Base-by-base conservation (phyloP, 2,113 vertebrate genomes). In the Centropus unirufus region DNA sequence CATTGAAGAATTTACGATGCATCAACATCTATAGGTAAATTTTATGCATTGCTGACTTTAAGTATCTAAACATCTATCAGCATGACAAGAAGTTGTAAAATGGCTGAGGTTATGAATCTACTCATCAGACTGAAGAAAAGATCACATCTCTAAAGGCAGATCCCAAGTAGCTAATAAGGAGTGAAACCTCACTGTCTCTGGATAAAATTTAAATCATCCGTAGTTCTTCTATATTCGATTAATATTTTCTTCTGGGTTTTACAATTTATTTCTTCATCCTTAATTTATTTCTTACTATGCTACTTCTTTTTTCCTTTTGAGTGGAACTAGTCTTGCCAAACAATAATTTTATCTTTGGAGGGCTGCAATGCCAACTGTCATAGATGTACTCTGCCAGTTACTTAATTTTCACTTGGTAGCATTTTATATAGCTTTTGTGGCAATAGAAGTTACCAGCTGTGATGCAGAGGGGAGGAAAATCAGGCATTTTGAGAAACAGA, bases 1-100 rank as follows among this genome's bases (percentile, higher is more conserved):
- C 18, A 68, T 95, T 91, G 94, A 88, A 83, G 49, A 69, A 70
- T 95, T 95, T 96, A 91, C 67, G 84, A 81, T 59, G 29, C 42
- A 89, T 94, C 1, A 59, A 66, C 15, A 44, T 85, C 66, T 87
- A 87, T 74, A 91, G 67, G 58, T 58, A 96, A 54, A 76, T 83
- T 69, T 86, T 93, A 85, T 64, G 81, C 40, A n/a, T 77, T 91
- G 11, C 23, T 69, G 74, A 44, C 16, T 90, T 97, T 91, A 92
- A 91, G 52, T 46, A 39, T 88, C 61, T 78, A 57, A 55, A 87
- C 36, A 63, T 91, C 42, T 94, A 44, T 88, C 80, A 61, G 40
- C 32, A 24, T 23, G 34, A 80, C 75, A 66, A 57, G 16, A 57
- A 47, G 24, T 49, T 61, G 49, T 34, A 87, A 61, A 39, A 80